Base-by-base conservation (phyloP, 2,797 vertebrate species). In the Anabacerthia variegaticeps region DNA sequence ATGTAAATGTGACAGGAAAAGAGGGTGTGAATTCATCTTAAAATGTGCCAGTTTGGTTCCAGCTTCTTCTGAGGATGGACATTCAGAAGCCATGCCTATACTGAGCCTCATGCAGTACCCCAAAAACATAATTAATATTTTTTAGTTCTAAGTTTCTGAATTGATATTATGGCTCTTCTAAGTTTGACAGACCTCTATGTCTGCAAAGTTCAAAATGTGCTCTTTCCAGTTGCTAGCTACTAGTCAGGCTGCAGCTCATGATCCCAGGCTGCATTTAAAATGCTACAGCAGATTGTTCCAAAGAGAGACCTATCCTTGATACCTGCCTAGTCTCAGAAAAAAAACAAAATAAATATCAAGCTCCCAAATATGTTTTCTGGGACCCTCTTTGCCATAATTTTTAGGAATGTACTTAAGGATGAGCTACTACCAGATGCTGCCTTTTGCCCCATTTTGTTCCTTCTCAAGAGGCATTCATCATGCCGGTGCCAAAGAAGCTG, bases 71-170 rank as follows among this genome's bases (percentile, higher is more conserved):
- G 59, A 84, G 54, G 27, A 34, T 66, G 44, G 21, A 49, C 10
- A 26, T 27, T 83, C 23, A 51, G 46, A 75, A 72, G 24, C 54
- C 12, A 27, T 19, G 30, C 28, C 39, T 15, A 13, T 43, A 22
- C 11, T n/a, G 15, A 30, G 76, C 39, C 34, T 32, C 12, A 20
- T 3, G 23, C 0, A 0, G 34, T 71, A 63, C 43, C 15, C 61
- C 10, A 71, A 61, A 88, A 52, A 16, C 27, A 27, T 37, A 15
- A 37, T 41, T 13, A 37, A 32, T 77, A 6, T 44, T 85, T 77
- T 59, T 85, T 54, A 73, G 39, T 68, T 86, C 37, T 16, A 7
- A 32, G 27, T 77, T 68, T 92, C 44, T 85, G 19, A 63, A 73
- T 28, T 49, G 54, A 54, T 54, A 28, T 15, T 30, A 6, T 36